Base-by-base conservation (phyloP, 2,113 vertebrate species). In the Pollimyrus isidori region DNA sequence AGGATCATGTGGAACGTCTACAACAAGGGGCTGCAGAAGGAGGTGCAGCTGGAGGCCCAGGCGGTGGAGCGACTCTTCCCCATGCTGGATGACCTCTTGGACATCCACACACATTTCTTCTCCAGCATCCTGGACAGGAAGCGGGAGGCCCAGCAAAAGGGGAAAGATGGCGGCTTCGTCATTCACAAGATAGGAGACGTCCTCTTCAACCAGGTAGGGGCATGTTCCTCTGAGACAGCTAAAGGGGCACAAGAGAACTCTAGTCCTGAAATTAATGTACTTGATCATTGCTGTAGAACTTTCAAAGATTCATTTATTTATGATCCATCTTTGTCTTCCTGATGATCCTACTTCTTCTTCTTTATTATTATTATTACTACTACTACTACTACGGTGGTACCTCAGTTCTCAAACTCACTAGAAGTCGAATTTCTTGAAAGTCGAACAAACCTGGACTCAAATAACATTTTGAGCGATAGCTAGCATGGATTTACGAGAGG, bases 1-100 rank as follows among this genome's bases (percentile, higher is more conserved):
- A 97, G 98, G 92, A 99, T 99, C 92, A 98, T 99, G 98, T 96
- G 95, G 0, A 97, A 99, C 0, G 98, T 99, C 0, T 99, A 98
- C 94, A 97, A 96, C 26, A 96, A 97, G 69, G 98, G 98, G 4
- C 96, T 99, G 94, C 65, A 96, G 89, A 96, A 97, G 9, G 98
- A 99, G 1, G 92, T 98, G 90, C 97, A 97, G 87, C 96, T 97
- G 0, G 98, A 98, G 45, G 92, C 92, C 52, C 96, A 96, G 89
- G 96, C 93, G 0, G 92, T 98, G 90, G 98, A 99, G 76, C 97
- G 95, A 91, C 94, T 99, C 85, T 99, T 99, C 85, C 98, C 98
- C 0, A 96, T 95, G 82, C 90, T 99, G 90, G 98, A 99, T 3
- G 97, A 98, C 30, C 95, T 99, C 17, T 93, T 98, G 90, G 96